A percentile compares a stretch with the other conserved stretches of the same genome.
Evolutionary conservation across 2,113 vertebrate species (phyloP).

Genomic region (Varanus komodoensis): DNA sequence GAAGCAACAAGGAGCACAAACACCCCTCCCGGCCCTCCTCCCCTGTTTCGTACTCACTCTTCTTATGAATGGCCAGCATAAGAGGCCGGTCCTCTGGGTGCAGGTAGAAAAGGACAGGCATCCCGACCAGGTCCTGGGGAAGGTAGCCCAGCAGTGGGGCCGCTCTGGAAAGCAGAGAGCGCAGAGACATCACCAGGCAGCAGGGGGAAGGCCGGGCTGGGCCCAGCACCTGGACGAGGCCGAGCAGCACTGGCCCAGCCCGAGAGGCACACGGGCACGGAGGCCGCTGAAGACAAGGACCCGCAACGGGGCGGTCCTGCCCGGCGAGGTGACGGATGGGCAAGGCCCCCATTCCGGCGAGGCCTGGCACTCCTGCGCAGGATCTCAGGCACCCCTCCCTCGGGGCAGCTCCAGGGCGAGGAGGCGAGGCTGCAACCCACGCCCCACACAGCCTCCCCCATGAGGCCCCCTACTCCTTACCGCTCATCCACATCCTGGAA

Average conservation of each 20-base stretch:
- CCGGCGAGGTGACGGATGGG: not conserved
- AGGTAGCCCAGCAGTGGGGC: conserved; percentile 90
- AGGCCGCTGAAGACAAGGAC: too few species aligned
- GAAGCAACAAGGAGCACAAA: too few species aligned
- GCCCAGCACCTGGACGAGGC: too few species aligned
- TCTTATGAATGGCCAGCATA: conserved; percentile 92
- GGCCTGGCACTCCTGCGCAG: not conserved
- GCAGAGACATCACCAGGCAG: fast-evolving
- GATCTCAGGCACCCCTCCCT: too few species aligned
- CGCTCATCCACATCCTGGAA: conserved; percentile 94
- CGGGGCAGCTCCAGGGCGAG: not conserved
- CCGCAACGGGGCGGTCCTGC: too few species aligned
- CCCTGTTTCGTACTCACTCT: conserved; percentile 79
- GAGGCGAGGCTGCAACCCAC: too few species aligned
- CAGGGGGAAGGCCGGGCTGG: fast-evolving
- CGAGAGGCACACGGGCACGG: not conserved
- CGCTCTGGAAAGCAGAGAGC: conserved; percentile 73
- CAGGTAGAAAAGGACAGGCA: conserved; percentile 85
- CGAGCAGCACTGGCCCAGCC: too few species aligned
- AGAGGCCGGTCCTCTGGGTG: conserved; percentile 91
- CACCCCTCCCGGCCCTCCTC: too few species aligned
- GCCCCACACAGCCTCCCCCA: not conserved
- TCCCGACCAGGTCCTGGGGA: conserved; percentile 90
- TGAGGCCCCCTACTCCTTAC: conserved; percentile 43
- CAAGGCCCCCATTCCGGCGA: too few species aligned